A percentile compares a stretch with the other conserved stretches of the same genome.
These are phyloP conservation scores for Venturia canescens DNA, from an alignment of 1,140 invertebrate species.

Conservation along the genomic window DNA sequence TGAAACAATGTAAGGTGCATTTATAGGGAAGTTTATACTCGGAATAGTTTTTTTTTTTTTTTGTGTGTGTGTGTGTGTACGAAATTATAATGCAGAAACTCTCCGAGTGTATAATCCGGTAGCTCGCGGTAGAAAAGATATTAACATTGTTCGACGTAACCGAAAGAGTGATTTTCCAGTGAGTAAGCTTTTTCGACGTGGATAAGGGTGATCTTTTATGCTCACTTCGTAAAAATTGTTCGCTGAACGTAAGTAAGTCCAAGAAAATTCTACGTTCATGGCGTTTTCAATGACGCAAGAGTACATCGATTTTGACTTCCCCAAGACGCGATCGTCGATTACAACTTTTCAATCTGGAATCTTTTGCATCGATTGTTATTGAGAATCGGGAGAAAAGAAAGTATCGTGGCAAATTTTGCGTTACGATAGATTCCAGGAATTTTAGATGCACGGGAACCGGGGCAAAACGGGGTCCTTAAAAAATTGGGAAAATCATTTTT, in stretches of 20 bases:
- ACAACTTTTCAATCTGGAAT: no score
- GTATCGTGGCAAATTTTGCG: no score
- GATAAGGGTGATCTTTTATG: neutral
- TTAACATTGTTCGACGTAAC: conserved; percentile 34
- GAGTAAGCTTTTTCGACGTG: conserved; percentile 10
- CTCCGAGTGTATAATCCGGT: neutral
- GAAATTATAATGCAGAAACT: conserved; percentile 1
- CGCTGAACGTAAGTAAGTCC: neutral
- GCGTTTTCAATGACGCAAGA: no score
- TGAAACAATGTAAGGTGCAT: neutral
- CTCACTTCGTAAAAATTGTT: neutral
- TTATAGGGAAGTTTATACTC: neutral
- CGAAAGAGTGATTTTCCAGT: conserved; percentile 39
- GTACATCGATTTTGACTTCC: no score
- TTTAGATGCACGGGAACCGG: no score
- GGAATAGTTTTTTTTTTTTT: neutral
- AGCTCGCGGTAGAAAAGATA: neutral
- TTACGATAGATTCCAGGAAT: no score
- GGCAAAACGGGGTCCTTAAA: no score
- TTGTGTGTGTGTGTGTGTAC: neutral
- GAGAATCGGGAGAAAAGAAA: no score
- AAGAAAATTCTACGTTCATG: no score
- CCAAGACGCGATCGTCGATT: no score
- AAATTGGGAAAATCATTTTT: no score
- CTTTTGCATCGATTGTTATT: no score